These are phyloP conservation scores for Microplitis deprimator DNA, from an alignment of 2,888 invertebrate genomes.

Conservation along the genomic window DNA sequence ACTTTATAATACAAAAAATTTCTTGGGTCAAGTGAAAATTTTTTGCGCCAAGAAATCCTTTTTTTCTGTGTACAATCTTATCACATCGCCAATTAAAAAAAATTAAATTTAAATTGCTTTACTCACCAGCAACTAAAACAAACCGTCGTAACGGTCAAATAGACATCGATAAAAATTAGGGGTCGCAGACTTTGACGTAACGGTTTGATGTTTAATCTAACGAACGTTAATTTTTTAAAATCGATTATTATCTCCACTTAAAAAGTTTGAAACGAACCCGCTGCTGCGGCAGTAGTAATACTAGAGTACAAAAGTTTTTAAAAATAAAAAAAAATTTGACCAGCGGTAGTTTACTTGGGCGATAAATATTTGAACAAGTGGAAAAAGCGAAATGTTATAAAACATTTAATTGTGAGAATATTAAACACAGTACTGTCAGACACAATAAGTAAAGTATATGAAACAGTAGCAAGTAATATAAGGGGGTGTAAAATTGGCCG, in stretches of 20 bases:
- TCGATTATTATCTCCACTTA: no score
- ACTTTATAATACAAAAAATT: no score
- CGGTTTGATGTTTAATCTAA: no score
- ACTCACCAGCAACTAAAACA: not conserved
- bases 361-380: not conserved
- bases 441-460: not conserved
- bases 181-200: no score
- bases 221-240: no score
- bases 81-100: not conserved
- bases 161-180: not conserved
- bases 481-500: conserved; percentile 25
- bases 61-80: no score
- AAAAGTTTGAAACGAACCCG: no score
- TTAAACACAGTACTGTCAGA: conserved; percentile 18
- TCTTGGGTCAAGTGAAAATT: no score
- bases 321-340: conserved; percentile 4
- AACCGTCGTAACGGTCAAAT: not conserved
- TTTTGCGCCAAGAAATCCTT: no score
- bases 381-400: not conserved
- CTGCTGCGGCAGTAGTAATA: no score
- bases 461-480: not conserved
- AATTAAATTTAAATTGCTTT: not conserved
- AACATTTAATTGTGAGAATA: conserved; percentile 31
- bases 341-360: not conserved
- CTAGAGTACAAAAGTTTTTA: not conserved